Evolutionary conservation across 2,113 vertebrate genomes (phyloP).

Genomic region (Atractosteus spatula): DNA sequence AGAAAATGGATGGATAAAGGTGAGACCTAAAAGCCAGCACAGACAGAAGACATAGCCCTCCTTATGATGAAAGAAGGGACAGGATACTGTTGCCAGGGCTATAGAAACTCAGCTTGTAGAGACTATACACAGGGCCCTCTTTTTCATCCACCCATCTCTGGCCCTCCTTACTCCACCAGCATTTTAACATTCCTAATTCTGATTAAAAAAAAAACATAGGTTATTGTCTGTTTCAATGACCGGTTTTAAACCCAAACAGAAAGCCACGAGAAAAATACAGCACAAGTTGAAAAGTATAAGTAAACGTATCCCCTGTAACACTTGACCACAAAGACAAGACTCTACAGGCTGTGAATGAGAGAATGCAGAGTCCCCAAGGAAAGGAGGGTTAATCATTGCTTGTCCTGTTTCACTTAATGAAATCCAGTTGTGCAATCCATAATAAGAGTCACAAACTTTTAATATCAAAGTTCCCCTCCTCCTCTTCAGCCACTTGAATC

Average conservation of each 20-base stretch:
- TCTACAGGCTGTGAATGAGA: not conserved
- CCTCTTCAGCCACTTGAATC: conserved; percentile 23
- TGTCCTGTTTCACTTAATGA: not conserved
- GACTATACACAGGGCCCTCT: too few species aligned
- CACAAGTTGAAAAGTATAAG: not conserved
- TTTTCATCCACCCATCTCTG: too few species aligned
- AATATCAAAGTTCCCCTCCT: conserved; percentile 29
- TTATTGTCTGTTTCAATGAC: not conserved
- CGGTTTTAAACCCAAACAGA: not conserved
- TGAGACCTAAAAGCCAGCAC: too few species aligned
- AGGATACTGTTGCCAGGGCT: too few species aligned
- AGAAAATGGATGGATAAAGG: too few species aligned
- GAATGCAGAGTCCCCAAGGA: not conserved
- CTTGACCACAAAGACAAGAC: not conserved
- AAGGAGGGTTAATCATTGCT: not conserved
- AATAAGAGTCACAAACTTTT: conserved; percentile 16
- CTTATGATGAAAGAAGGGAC: too few species aligned
- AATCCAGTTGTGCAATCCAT: conserved; percentile 15
- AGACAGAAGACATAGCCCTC: too few species aligned
- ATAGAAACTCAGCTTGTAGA: too few species aligned
- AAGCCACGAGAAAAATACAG: not conserved
- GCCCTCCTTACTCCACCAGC: too few species aligned
- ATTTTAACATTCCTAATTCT: too few species aligned
- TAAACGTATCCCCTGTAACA: not conserved
- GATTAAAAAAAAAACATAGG: too few species aligned